Evolutionary conservation across 2,113 vertebrate species (phyloP).

Genomic region (Pedetes capensis): DNA sequence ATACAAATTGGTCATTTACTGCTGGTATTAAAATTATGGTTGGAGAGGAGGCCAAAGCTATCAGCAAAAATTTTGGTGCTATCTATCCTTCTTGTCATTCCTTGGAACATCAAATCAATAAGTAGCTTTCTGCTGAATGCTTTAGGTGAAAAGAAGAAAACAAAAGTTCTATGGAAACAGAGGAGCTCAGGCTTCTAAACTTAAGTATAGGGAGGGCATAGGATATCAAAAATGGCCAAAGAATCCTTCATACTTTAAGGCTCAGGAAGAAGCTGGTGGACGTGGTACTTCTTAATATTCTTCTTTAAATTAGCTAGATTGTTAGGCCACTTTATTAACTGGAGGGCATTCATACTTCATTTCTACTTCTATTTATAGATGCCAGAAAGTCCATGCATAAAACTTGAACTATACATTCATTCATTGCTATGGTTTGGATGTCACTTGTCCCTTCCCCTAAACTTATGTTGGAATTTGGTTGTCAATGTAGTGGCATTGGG

Average conservation of each 20-base stretch:
- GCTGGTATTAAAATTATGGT: neutral
- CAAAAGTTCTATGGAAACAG: neutral
- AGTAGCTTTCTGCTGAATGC: neutral
- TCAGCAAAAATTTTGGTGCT: neutral
- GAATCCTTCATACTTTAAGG: too few relatives aligned
- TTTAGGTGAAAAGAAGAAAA: neutral
- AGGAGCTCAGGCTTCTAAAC: neutral
- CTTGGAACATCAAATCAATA: neutral
- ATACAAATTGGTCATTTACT: neutral
- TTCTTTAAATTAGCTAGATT: neutral
- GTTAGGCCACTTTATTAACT: neutral
- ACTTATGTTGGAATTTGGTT: neutral
- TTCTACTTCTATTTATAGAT: neutral
- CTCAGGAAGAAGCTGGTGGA: neutral
- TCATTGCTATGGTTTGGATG: too few relatives aligned
- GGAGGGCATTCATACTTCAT: neutral
- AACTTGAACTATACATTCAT: too few relatives aligned
- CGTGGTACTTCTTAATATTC: neutral
- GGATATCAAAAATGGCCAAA: neutral
- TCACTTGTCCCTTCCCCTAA: too few relatives aligned
- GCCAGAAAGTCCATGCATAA: neutral
- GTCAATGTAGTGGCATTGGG: neutral
- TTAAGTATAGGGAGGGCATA: rapidly evolving
- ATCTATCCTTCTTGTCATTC: neutral
- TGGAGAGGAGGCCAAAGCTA: neutral